These are phyloP conservation scores for Drosophila anomalata DNA, from an alignment of 2,888 invertebrate genomes.

Conservation along the genomic window DNA sequence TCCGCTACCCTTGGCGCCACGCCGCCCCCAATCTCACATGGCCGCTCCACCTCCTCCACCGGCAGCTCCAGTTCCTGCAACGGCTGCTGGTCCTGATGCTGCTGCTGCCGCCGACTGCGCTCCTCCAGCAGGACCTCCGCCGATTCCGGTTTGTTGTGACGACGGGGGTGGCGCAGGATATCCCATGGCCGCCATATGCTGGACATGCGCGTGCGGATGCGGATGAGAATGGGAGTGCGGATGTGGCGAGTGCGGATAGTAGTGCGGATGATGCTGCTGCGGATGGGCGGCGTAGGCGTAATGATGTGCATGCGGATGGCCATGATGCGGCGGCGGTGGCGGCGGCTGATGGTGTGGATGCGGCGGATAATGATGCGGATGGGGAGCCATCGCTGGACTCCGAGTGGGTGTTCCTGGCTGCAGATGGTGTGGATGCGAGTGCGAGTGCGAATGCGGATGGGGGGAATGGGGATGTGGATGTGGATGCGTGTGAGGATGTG, in stretches of 20 bases:
- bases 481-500: conserved; percentile 32
- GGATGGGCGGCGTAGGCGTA: conserved; percentile 45
- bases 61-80: conserved; percentile 26
- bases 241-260: conserved; percentile 51
- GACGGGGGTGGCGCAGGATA: conserved; percentile 59
- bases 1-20: conserved; percentile 69
- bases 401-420: conserved; percentile 60
- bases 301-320: conserved; percentile 48
- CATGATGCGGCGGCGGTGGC: conserved; percentile 47
- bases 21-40: conserved; percentile 75
- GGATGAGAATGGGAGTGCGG: conserved; percentile 36
- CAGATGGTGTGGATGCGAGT: conserved; percentile 49
- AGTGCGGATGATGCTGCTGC: conserved; percentile 43
- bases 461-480: conserved; percentile 37
- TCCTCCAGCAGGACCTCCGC: conserved; percentile 16
- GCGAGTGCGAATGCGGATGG: conserved; percentile 43
- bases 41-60: conserved; percentile 33
- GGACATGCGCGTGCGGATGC: conserved; percentile 55
- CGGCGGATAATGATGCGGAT: conserved; percentile 49
- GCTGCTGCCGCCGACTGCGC: conserved; percentile 17
- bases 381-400: conserved; percentile 48
- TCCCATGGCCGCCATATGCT: conserved; percentile 71
- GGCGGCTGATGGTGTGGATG: conserved; percentile 45
- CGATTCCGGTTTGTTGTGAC: conserved; percentile 21
- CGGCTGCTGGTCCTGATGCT: conserved; percentile 23